Evolutionary conservation across 2,888 invertebrate genomes (phyloP).

Genomic region (Liposcelis brunnea): DNA sequence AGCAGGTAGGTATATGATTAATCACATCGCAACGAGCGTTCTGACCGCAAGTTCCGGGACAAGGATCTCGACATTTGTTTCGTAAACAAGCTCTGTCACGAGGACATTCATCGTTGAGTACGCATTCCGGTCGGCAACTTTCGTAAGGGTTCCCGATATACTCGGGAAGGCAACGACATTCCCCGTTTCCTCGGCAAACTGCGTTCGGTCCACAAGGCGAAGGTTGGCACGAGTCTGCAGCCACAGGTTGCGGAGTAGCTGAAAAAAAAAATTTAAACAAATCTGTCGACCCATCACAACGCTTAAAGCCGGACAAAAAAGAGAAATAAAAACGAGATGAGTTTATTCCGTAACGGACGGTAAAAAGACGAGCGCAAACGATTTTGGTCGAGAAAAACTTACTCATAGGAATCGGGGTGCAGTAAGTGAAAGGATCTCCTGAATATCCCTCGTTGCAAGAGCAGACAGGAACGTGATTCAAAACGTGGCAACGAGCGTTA

Average conservation of each 20-base stretch:
- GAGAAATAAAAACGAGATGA: no score
- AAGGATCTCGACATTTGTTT: constrained; percentile 36
- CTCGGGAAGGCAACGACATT: constrained; percentile 23
- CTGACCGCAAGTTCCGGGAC: constrained; percentile 44
- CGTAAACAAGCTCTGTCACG: constrained; percentile 43
- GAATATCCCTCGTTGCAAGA: constrained; percentile 55
- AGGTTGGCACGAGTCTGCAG: constrained; percentile 42
- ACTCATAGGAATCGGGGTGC: constrained; percentile 31
- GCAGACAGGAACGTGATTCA: constrained; percentile 67
- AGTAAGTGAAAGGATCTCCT: constrained; percentile 67
- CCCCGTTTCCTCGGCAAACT: constrained; percentile 29
- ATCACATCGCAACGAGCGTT: constrained; percentile 37
- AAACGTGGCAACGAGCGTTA: constrained; percentile 58
- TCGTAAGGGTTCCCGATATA: constrained; percentile 24
- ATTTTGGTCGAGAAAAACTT: background rate
- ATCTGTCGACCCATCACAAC: no score
- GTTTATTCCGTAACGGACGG: no score
- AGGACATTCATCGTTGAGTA: constrained; percentile 50
- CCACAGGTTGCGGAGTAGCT: constrained; percentile 24
- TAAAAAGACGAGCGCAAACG: no score
- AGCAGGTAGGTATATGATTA: constrained; percentile 29
- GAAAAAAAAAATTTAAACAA: constrained; percentile 13
- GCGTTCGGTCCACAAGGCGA: constrained; percentile 56
- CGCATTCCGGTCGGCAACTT: constrained; percentile 54
- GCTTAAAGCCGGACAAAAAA: no score